Conservation (phyloP, 2,113 vertebrate species). For the Pedionomus torquatus region DNA sequence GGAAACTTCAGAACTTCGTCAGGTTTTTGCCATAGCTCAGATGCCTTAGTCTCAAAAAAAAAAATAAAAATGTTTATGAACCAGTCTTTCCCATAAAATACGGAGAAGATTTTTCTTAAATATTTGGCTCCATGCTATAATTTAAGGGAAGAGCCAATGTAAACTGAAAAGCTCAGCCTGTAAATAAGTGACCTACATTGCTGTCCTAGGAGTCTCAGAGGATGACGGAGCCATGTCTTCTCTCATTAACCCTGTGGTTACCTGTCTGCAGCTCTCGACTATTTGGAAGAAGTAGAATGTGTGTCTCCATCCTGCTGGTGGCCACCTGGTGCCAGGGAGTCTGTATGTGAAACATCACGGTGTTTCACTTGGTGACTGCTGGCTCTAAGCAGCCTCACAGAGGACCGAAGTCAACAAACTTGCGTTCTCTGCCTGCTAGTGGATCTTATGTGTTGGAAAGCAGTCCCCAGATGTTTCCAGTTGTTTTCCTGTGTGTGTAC, state of each 20-base stretch:
- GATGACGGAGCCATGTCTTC: background rate
- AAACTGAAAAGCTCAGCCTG: background rate
- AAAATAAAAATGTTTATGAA: background rate
- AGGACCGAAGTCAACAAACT: background rate
- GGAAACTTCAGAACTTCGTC: background rate
- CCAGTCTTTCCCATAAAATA: background rate
- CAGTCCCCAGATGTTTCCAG: background rate
- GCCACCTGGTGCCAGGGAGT: background rate
- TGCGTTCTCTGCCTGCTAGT: accelerated
- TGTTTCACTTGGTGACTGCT: accelerated
- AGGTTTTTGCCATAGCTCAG: background rate
- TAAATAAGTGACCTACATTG: background rate
- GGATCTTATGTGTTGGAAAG: background rate
- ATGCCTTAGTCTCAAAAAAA: background rate
- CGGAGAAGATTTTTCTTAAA: background rate
- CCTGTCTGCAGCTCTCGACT: background rate
- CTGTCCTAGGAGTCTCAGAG: background rate
- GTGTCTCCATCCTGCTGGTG: background rate
- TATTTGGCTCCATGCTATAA: background rate
- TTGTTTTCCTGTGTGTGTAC: background rate
- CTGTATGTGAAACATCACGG: background rate
- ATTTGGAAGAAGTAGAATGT: background rate
- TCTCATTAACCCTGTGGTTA: background rate
- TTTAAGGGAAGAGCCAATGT: background rate
- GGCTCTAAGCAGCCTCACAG: background rate